Evolutionary conservation across 2,888 invertebrate genomes (phyloP).

Genomic region (Drosophila rubida): DNA sequence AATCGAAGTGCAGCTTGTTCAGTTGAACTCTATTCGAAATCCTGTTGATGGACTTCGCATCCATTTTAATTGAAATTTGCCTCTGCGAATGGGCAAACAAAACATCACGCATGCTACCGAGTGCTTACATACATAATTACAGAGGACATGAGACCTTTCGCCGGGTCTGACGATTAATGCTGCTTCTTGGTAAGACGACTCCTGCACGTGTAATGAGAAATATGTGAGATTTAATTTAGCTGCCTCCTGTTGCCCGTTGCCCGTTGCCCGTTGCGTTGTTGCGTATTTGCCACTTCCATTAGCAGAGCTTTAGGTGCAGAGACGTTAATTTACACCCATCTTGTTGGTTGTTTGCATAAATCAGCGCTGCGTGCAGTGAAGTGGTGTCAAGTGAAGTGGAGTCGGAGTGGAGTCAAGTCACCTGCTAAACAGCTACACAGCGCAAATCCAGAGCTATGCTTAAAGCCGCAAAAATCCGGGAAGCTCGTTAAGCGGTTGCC

Average conservation of each 20-base stretch:
- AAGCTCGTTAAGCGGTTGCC: constrained; percentile 59
- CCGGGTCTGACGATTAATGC: constrained; percentile 10
- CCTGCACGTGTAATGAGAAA: constrained; percentile 19
- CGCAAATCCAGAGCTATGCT: constrained; percentile 40
- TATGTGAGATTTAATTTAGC: constrained; percentile 34
- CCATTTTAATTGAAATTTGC: neutral
- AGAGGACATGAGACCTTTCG: constrained; percentile 12
- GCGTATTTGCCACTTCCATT: constrained; percentile 50
- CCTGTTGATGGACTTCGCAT: neutral
- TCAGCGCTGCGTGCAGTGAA: constrained; percentile 41
- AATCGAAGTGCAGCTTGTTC: too few relatives aligned
- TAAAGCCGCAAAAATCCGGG: constrained; percentile 75
- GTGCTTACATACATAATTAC: constrained; percentile 9
- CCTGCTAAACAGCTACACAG: neutral
- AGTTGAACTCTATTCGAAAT: neutral
- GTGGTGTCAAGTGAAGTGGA: constrained; percentile 6
- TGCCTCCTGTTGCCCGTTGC: neutral
- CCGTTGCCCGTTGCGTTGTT: too few relatives aligned
- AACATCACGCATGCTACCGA: neutral
- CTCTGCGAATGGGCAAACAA: neutral
- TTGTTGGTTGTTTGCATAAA: constrained; percentile 70
- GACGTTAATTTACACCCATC: constrained; percentile 74
- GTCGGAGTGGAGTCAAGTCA: neutral
- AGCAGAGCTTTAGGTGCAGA: constrained; percentile 57
- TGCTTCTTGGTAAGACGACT: neutral